These are phyloP conservation scores for Tolypeutes matacus DNA, from an alignment of 2,797 vertebrate species.

Conservation along the genomic window DNA sequence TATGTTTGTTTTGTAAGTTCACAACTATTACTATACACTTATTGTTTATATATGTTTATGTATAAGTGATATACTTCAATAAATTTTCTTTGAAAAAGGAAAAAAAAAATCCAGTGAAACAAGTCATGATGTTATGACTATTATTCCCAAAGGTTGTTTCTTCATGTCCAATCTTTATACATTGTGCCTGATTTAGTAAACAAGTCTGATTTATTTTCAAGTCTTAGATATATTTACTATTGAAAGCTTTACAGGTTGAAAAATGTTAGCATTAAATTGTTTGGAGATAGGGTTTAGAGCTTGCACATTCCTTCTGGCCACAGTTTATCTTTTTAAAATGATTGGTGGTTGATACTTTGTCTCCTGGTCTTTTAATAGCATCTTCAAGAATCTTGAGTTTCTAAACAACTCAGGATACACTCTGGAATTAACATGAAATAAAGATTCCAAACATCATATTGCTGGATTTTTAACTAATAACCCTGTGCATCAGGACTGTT, in stretches of 20 bases:
- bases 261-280: conserved; percentile 76
- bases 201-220: conserved; percentile 74
- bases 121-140: not conserved
- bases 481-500: not conserved
- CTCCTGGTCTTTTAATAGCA: conserved; percentile 74
- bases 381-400: conserved; percentile 70
- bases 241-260: conserved; percentile 53
- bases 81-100: no score
- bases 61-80: no score
- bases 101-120: not conserved
- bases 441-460: conserved; percentile 75
- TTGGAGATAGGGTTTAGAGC: conserved; percentile 73
- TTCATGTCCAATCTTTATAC: conserved; percentile 68
- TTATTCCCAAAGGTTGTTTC: not conserved
- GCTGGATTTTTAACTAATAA: conserved; percentile 64
- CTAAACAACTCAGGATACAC: conserved; percentile 78
- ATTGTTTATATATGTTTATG: no score
- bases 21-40: no score
- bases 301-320: conserved; percentile 63
- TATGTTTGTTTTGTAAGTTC: no score
- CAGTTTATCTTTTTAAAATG: conserved; percentile 80
- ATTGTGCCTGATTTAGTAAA: conserved; percentile 77
- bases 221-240: conserved; percentile 59
- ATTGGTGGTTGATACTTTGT: conserved; percentile 79
- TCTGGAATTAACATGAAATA: conserved; percentile 67